Conservation (phyloP, 2,113 vertebrate species). For the Chrysemys picta region DNA sequence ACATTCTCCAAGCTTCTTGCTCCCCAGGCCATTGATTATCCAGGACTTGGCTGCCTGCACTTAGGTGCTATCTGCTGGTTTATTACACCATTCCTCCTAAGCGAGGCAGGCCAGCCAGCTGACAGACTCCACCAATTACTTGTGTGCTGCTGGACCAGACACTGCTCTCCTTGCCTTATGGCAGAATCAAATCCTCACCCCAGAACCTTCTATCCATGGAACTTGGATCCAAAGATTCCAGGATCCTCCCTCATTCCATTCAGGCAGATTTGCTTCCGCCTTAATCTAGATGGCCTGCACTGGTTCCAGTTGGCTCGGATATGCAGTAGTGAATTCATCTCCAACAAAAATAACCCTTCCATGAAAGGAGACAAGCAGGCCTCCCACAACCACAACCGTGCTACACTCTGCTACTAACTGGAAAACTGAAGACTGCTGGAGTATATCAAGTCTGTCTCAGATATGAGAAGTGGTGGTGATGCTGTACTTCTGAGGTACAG, state of each 20-base stretch:
- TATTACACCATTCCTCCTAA: not conserved
- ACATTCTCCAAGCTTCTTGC: too few species aligned
- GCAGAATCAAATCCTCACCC: accelerated
- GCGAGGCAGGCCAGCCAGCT: accelerated
- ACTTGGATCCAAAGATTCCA: not conserved
- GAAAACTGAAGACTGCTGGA: accelerated
- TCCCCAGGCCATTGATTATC: too few species aligned
- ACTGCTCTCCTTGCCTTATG: not conserved
- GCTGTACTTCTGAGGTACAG: not conserved
- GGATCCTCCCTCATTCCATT: not conserved
- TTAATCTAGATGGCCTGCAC: not conserved
- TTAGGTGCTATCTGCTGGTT: too few species aligned
- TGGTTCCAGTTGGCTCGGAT: not conserved
- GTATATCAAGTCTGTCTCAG: accelerated
- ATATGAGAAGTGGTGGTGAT: not conserved
- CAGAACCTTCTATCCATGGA: accelerated
- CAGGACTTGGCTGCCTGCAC: too few species aligned
- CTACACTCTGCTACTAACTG: not conserved
- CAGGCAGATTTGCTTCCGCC: not conserved
- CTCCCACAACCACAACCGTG: not conserved
- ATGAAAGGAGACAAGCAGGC: not conserved
- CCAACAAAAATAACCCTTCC: not conserved
- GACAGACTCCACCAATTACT: accelerated
- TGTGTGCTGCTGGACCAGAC: not conserved
- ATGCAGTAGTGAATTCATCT: not conserved